Base-by-base conservation (phyloP, 2,797 vertebrate species). In the Acrocephalus scirpaceus region DNA sequence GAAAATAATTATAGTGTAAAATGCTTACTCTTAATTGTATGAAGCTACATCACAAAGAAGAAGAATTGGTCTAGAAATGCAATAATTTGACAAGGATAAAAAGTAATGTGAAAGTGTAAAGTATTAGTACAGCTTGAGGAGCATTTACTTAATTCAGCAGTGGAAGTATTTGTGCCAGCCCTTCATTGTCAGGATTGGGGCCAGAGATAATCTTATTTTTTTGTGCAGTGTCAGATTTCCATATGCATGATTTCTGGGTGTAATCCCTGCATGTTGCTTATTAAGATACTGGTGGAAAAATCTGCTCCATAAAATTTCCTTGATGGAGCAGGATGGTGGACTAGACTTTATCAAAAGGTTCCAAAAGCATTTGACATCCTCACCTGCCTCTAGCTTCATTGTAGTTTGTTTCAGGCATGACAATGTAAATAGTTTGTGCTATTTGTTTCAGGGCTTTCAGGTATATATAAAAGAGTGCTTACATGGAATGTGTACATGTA, bases 371-470 rank as follows among this genome's bases (percentile, higher is more conserved):
- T 4, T 57, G 36, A 16, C 30, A 73, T 1, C 7, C 4, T 3
- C 3, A 4, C 4, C 53, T 75, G 2, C 3, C 12, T 5, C 5
- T 16, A 15, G 0, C 4, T 88, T 50, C 22, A 7, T 2, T 67
- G 26, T 36, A 21, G 10, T 25, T 57, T 95, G 82, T 93, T 96
- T 93, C 65, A 65, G 96, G 61, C 38, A 80, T 88, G 84, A 85
- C 67, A 78, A 71, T 73, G 58, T 34, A 93, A 97, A 85, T 96
- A 90, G 85, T 88, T 93, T 91, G 71, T 97, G 71, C 79, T 94
- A 21, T 93, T 97, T 96, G 88, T 97, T 96, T 92, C 94, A 95
- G 96, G 64, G 72, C 84, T 97, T 98, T 97, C 19, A 7, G 27
- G 5, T 40, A 25, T n/a, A 8, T 16, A 20, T 27, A 10, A 18